Evolutionary conservation across 2,797 vertebrate genomes (phyloP).

Genomic region (Pseudochromis fuscus): DNA sequence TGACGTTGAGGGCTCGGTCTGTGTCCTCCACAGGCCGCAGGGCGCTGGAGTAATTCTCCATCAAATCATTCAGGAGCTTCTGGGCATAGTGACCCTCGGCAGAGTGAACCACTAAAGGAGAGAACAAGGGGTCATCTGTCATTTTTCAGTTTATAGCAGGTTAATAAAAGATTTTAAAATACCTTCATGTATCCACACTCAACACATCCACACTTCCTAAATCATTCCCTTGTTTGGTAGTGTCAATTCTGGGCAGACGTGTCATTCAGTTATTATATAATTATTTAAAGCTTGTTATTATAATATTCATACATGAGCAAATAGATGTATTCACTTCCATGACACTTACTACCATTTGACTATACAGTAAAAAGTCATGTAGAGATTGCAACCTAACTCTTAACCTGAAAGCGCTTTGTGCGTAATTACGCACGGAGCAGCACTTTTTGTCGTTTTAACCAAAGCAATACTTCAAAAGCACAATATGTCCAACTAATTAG

Average conservation of each 20-base stretch:
- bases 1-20: conserved; percentile 94
- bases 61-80: conserved; percentile 92
- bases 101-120: conserved; percentile 81
- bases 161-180: too few relatives aligned
- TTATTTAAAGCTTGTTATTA: too few relatives aligned
- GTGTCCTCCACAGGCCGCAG: conserved; percentile 96
- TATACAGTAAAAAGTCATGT: neutral
- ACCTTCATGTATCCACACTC: too few relatives aligned
- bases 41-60: conserved; percentile 94
- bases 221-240: neutral
- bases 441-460: neutral
- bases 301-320: too few relatives aligned
- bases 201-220: neutral
- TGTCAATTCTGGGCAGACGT: neutral
- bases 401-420: neutral
- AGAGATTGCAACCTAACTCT: neutral
- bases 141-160: conserved; percentile 1
- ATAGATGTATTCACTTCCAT: neutral
- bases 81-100: conserved; percentile 94
- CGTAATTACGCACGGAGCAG: conserved; percentile 6
- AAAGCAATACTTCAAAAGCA: neutral
- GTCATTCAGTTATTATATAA: too few relatives aligned
- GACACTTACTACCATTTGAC: neutral
- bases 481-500: neutral
- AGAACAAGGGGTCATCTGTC: conserved; percentile 5